phyloP scores from a whole-genome alignment of 2,113 vertebrate genomes.

The Romanogobio albipinnatus region DNA sequence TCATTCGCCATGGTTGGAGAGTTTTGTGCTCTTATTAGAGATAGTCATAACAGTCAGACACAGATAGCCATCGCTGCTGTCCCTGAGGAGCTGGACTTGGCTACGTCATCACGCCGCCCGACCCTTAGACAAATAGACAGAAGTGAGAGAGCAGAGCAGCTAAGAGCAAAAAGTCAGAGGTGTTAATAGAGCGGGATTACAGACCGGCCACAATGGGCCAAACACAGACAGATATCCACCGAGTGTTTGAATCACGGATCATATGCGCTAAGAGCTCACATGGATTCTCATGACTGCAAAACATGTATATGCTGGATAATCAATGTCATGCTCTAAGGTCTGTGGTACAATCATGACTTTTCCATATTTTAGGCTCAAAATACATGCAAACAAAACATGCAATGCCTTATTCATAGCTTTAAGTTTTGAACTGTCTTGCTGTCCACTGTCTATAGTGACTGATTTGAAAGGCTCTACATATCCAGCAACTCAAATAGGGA shows the following conservation, averaged over 20 bases:
- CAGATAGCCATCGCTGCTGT: conserved; percentile 76
- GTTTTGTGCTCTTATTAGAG: conserved; percentile 71
- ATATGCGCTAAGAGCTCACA: not conserved
- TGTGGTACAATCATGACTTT: not conserved
- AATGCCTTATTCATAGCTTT: not conserved
- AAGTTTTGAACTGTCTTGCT: too few species aligned
- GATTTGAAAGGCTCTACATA: too few species aligned
- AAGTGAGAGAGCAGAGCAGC: conserved; percentile 48
- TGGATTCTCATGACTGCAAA: conserved; percentile 14
- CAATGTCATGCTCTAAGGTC: not conserved
- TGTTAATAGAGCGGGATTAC: conserved; percentile 52
- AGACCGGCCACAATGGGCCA: conserved; percentile 40
- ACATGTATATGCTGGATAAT: not conserved
- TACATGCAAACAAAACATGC: not conserved
- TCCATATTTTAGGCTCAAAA: not conserved
- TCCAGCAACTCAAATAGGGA: too few species aligned
- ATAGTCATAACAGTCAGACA: conserved; percentile 78
- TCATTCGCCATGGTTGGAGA: conserved; percentile 39
- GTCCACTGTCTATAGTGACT: too few species aligned
- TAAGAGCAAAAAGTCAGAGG: conserved; percentile 42
- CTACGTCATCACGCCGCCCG: conserved; percentile 56
- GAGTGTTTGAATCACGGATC: conserved; percentile 34
- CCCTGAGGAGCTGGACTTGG: conserved; percentile 66
- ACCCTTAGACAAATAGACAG: conserved; percentile 75
- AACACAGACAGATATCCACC: conserved; percentile 45